phyloP scores from a whole-genome alignment of 1,140 invertebrate species.

The Cylas formicarius region DNA sequence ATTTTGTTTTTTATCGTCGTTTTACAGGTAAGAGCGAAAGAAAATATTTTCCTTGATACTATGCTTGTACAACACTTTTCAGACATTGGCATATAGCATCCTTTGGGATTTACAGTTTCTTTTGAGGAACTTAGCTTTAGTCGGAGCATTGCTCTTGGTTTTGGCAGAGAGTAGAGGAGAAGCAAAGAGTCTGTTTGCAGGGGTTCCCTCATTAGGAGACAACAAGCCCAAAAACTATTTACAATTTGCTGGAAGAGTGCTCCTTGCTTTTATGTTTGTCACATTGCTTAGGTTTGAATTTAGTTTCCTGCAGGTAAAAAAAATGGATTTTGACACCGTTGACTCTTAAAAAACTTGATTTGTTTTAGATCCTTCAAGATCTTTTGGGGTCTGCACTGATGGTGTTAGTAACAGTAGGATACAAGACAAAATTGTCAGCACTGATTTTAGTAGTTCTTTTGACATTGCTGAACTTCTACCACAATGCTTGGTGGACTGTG shows the following conservation, averaged over 20 bases:
- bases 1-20: constrained; percentile 94
- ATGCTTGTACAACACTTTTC: constrained; percentile 42
- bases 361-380: constrained; percentile 72
- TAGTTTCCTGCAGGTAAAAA: constrained; percentile 72
- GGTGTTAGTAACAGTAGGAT: constrained; percentile 93
- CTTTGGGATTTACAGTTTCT: constrained; percentile 97
- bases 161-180: constrained; percentile 91
- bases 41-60: not conserved
- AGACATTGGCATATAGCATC: constrained; percentile 97
- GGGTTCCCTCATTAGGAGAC: constrained; percentile 92
- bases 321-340: constrained; percentile 3
- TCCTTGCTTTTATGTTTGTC: constrained; percentile 98
- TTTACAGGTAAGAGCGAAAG: constrained; percentile 66
- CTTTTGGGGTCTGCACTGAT: constrained; percentile 90
- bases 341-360: constrained; percentile 22
- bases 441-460: constrained; percentile 88
- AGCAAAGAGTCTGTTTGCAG: constrained; percentile 90
- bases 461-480: constrained; percentile 87
- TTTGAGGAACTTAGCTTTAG: constrained; percentile 89
- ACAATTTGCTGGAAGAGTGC: constrained; percentile 89
- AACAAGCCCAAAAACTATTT: constrained; percentile 98
- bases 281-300: constrained; percentile 92
- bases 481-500: constrained; percentile 97
- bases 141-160: constrained; percentile 89
- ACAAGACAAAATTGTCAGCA: constrained; percentile 97